Base-by-base conservation (phyloP, 2,113 vertebrate genomes). In the Muntiacus reevesi region DNA sequence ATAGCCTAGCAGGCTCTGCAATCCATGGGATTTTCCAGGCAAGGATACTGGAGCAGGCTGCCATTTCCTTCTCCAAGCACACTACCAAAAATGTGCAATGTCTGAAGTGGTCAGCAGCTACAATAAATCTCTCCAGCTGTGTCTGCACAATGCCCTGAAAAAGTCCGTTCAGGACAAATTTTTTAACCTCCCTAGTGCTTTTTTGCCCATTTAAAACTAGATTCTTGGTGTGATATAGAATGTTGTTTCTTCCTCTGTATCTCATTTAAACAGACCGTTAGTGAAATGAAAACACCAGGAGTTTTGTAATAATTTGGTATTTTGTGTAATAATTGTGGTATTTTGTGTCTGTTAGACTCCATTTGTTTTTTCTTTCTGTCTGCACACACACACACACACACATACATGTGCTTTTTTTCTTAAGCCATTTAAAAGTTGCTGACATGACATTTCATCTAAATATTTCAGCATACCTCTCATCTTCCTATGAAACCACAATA, bases 291-390 rank as follows among this genome's bases (percentile, higher is more conserved):
- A 92, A 79, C 64, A 79, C 10, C 14, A 15, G 40, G 64, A 88
- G 54, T 83, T 71, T 71, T 36, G 47, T 82, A 60, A 74, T 89
- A 74, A n/a, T 90, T 92, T 89, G 30, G 23, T 94, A 74, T 91
- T 90, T 87, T 43, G 15, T 85, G 28, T 85, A 40, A 71, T 71
- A 71, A 40, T 71, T 23, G n/a, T 87, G 52, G 33, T 94, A 62
- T 91, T 93, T 87, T 43, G 12, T 79, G 28, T 71, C 19, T 92
- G 9, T 92, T 89, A 30, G 84, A 81, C 33, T 92, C 85, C 92
- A 94, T 89, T 90, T 85, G n/a, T 28, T 94, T 59, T 97, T 27
- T 89, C 27, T 82, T 71, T 87, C 78, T 91, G 47, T 92, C 28
- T 45, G 47, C 23, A 90, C 8, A 55, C 45, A 62, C 17, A 55